Evolutionary conservation across 2,113 vertebrate species (phyloP), one percentile per base, ranked within the genome.

Genomic region (Guaruba guarouba): DNA sequence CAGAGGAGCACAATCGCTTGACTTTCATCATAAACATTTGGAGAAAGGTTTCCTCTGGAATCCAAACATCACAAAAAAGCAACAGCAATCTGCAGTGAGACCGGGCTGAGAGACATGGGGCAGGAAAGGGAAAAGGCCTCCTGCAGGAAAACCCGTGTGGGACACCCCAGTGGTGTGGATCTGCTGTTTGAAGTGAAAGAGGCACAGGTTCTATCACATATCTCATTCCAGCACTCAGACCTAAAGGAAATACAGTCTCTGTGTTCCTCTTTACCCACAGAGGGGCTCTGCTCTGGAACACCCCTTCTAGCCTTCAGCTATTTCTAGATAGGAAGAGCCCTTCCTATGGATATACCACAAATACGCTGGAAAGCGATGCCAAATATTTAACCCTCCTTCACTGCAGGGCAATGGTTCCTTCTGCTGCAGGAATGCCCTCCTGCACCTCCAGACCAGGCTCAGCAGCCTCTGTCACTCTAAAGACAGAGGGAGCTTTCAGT

Each of bases 61-160:
- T 89, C 41, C 54, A 92, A 96, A 88, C 81, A 93, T 35, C 41
- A 29, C 46, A 63, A 69, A 91, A 81, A 68, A 91, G 67, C 82
- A 83, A 31, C 5, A 88, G 49, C 39, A 78, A 39, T 43, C 44
- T 69, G 81, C 92, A 66, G 90, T 25, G 49, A 87, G 49, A 55
- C 39, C 35, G 43, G 73, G 48, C 83, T 67, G 78, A 73, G 79
- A 75, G 10, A 82, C 1, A 3, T 49, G 46, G 73, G 57, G 69
- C 86, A 96, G 96, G 96, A 97, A 97, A 77, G 69, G 83, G 80
- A 93, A 95, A 96, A 94, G 80, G 92, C 76, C 73, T 95, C 73
- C 66, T 91, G 86, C 88, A 95, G 96, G 90, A 97, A 96, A 86
- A 83, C 88, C 83, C 48, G 5, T 2, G 23, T 68, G 91, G 86